Evolutionary conservation across 2,888 invertebrate genomes (phyloP).

Genomic region (Lottia gigantea): DNA sequence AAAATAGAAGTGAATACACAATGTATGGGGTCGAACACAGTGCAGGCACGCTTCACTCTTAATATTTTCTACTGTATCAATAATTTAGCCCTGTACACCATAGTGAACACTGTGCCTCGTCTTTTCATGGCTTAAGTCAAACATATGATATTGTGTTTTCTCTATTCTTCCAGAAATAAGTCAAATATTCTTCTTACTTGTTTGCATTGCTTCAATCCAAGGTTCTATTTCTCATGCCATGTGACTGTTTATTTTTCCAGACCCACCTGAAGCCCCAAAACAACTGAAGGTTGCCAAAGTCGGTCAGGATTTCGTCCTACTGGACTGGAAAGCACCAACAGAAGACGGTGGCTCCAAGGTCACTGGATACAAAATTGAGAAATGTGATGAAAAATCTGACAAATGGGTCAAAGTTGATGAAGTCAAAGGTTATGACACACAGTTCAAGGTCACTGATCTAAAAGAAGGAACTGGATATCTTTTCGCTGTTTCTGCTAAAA

Average conservation of each 20-base stretch:
- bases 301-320: constrained; percentile 25
- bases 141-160: too few species aligned
- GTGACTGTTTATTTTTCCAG: constrained; percentile 10
- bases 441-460: constrained; percentile 40
- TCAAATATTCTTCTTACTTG: too few species aligned
- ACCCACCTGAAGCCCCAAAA: constrained; percentile 22
- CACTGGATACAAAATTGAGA: constrained; percentile 40
- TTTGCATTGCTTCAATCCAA: too few species aligned
- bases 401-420: constrained; percentile 29
- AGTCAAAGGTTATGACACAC: constrained; percentile 26
- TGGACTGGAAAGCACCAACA: constrained; percentile 63
- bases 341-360: constrained; percentile 55
- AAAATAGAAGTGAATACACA: too few species aligned
- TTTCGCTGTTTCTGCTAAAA: constrained; percentile 86
- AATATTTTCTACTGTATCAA: too few species aligned
- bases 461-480: constrained; percentile 74
- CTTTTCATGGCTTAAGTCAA: too few species aligned
- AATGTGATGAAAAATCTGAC: constrained; percentile 24
- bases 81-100: too few species aligned
- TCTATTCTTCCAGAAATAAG: too few species aligned
- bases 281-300: constrained; percentile 21
- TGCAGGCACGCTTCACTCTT: too few species aligned
- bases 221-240: too few species aligned
- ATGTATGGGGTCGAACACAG: too few species aligned
- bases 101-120: too few species aligned